Conservation (phyloP, 2,113 vertebrate genomes). For the Amblyornis subalaris region DNA sequence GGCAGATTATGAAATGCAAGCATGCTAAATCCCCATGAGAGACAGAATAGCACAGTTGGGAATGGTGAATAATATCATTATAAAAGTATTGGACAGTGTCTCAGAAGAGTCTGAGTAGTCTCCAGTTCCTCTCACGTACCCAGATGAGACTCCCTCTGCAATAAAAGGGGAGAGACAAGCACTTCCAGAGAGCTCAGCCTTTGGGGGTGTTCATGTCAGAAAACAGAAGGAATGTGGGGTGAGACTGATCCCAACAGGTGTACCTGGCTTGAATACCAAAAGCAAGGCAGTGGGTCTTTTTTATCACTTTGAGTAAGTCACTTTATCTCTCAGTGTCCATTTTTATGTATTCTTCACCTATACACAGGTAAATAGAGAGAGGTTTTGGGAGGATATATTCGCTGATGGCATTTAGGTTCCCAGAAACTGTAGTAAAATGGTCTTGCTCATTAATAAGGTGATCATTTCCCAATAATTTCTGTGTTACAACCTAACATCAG, state of each 20-base stretch:
- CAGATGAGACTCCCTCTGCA: not conserved
- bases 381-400: not conserved
- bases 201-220: not conserved
- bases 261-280: not conserved
- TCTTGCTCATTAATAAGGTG: not conserved
- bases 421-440: not conserved
- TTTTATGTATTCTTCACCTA: not conserved
- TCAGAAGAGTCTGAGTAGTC: not conserved
- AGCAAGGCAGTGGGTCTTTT: not conserved
- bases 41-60: not conserved
- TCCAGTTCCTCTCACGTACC: not conserved
- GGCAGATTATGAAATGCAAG: slow-evolving; percentile 15
- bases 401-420: not conserved
- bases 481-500: not conserved
- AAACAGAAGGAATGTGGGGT: not conserved
- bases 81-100: not conserved
- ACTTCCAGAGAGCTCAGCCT: not conserved
- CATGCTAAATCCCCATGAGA: not conserved
- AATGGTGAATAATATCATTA: not conserved
- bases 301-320: not conserved
- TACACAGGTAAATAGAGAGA: not conserved
- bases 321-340: not conserved
- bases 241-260: fast-evolving
- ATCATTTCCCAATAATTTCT: not conserved
- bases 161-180: not conserved